Percentiles rank a stretch among this genome's conserved stretches.
Conservation (phyloP, 2,797 vertebrate genomes). For the Mus minutoides region DNA sequence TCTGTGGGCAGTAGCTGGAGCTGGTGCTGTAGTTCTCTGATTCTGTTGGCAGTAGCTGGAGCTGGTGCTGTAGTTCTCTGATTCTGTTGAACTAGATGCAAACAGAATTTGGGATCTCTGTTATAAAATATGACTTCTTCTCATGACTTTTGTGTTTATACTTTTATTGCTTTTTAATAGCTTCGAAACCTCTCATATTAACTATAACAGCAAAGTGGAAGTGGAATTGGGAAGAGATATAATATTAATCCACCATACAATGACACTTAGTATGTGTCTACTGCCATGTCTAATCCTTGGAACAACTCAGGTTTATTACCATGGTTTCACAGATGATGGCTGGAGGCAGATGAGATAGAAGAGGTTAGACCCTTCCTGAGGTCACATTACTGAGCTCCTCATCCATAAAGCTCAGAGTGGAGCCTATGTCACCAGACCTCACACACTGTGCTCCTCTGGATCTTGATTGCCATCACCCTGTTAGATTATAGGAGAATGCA, state of each 20-base stretch:
- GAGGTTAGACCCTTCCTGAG: neutral
- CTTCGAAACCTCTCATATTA: constrained; percentile 57
- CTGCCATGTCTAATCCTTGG: constrained; percentile 32
- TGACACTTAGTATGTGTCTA: constrained; percentile 57
- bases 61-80: constrained; percentile 48
- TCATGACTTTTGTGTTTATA: constrained; percentile 56
- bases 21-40: neutral
- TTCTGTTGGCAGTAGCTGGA: neutral
- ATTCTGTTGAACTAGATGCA: constrained; percentile 54
- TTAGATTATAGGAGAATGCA: neutral
- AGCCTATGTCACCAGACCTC: neutral
- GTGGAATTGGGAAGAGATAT: constrained; percentile 65
- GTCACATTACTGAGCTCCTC: neutral
- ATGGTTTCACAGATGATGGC: constrained; percentile 42
- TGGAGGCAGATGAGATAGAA: neutral
- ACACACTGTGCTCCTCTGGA: neutral
- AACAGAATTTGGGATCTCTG: constrained; percentile 60
- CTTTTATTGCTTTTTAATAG: constrained; percentile 70
- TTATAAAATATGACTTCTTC: constrained; percentile 62
- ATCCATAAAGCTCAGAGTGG: neutral
- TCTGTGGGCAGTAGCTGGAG: neutral
- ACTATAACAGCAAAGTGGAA: constrained; percentile 58
- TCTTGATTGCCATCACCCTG: neutral
- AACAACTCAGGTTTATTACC: constrained; percentile 44
- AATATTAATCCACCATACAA: constrained; percentile 54